Evolutionary conservation across 2,888 invertebrate genomes (phyloP), one percentile per base, ranked within the genome.

Genomic region (Philopedon plagiatum): DNA sequence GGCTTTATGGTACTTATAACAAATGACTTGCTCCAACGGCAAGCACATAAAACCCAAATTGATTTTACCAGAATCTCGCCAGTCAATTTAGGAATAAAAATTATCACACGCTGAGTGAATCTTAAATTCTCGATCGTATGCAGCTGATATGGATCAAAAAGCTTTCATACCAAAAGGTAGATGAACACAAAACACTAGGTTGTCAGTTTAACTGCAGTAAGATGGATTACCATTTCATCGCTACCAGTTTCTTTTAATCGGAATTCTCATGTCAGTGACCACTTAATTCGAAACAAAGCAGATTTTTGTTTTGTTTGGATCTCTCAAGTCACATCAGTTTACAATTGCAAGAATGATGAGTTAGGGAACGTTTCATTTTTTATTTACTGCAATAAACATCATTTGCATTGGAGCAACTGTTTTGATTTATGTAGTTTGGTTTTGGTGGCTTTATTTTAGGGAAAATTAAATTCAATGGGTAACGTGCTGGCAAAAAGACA

Each of bases 201-300:
- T 57, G 57, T 65, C 57, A 57, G 64, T 65, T 46, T 65, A 57
- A 54, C 57, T 65, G 61, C 61, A 39, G 60, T 41, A 29, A 68
- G 51, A 61, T 51, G 34, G 54, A 67, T 67, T 58, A 67, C 51
- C 67, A 67, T 67, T 67, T 67, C 60, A 41, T 29, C 34, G 68
- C 61, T 68, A 68, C 68, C 68, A 68, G 68, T 68, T 68, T 62
- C 61, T 62, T 62, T 60, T 68, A 49, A 68, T 68, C 62, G 68
- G 68, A 51, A 68, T 68, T 41, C 54, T 39, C 68, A 68, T 68
- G 68, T 68, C 68, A 68, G 54, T 68, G 68, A 68, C 68, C 68
- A 68, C 54, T 68, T 68, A 62, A 68, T 68, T 56, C 41, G 56
- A 68, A 62, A 68, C 68, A 68, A 68, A 62, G 68, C 60, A 46